Conservation (phyloP, 2,888 invertebrate genomes). For the Malacosoma neustria region DNA sequence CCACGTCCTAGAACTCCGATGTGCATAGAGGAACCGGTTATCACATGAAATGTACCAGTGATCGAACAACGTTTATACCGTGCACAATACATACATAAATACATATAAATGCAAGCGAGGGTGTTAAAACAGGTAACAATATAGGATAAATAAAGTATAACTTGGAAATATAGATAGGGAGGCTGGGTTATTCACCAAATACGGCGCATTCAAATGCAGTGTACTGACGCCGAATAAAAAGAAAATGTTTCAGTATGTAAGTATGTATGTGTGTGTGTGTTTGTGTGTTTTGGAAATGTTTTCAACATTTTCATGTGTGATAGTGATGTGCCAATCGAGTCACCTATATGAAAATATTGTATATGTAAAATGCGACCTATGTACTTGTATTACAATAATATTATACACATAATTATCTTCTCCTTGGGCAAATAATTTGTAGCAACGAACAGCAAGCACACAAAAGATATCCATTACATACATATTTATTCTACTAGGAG, state of each 20-base stretch:
- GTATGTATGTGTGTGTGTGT: constrained; percentile 33
- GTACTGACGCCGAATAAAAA: constrained; percentile 44
- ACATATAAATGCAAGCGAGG: constrained; percentile 64
- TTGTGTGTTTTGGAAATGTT: constrained; percentile 24
- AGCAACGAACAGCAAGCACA: neutral
- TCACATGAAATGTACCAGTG: constrained; percentile 62
- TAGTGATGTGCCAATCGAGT: constrained; percentile 18
- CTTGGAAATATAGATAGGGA: constrained; percentile 49
- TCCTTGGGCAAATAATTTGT: too few species aligned
- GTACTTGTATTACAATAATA: constrained; percentile 1
- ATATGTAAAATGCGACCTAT: constrained; percentile 1
- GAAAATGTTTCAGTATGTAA: constrained; percentile 35
- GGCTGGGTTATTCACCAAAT: constrained; percentile 43
- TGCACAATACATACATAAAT: constrained; percentile 46
- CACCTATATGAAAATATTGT: neutral
- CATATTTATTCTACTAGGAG: constrained; percentile 15
- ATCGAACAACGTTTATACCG: constrained; percentile 64
- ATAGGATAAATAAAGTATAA: constrained; percentile 44
- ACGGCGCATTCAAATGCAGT: constrained; percentile 62
- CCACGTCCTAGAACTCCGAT: constrained; percentile 55
- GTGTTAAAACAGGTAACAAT: constrained; percentile 39
- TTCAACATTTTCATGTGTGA: constrained; percentile 26
- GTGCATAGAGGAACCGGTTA: constrained; percentile 67
- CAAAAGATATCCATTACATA: neutral
- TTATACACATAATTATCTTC: too few species aligned